phyloP scores from a whole-genome alignment of 1,140 invertebrate genomes.

The Brachionus rotundiformis region DNA sequence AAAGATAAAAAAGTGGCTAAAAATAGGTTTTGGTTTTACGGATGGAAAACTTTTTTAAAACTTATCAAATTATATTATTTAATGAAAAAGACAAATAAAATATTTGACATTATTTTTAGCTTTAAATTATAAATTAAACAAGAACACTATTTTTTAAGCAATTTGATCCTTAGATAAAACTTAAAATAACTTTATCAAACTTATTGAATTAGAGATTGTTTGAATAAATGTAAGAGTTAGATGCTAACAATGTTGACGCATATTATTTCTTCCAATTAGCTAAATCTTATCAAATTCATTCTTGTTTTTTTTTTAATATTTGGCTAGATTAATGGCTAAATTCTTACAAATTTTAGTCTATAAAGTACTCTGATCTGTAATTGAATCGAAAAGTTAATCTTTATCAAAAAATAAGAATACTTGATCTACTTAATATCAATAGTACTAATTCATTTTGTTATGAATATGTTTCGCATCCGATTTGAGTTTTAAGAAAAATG shows the following conservation, averaged over 20 bases:
- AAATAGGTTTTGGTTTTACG: too few relatives aligned
- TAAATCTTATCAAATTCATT: neutral
- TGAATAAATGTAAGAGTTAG: neutral
- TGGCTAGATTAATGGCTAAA: neutral
- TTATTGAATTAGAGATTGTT: neutral
- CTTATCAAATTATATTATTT: too few relatives aligned
- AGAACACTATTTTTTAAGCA: neutral
- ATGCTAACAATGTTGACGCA: neutral
- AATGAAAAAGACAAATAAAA: too few relatives aligned
- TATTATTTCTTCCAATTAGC: neutral
- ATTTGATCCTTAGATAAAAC: slow-evolving; percentile 3
- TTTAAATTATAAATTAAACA: neutral
- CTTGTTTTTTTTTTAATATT: neutral
- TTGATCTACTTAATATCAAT: slow-evolving; percentile 6
- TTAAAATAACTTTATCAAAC: neutral
- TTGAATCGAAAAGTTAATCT: slow-evolving; percentile 10
- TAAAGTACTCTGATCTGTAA: neutral
- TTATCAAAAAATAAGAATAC: neutral
- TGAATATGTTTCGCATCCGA: neutral
- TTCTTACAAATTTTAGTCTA: neutral
- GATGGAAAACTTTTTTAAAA: too few relatives aligned
- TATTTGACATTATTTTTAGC: neutral
- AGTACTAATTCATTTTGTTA: neutral
- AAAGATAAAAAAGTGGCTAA: too few relatives aligned
- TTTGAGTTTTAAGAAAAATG: neutral